phyloP scores from a whole-genome alignment of 2,113 vertebrate genomes.

The Corynorhinus townsendii region DNA sequence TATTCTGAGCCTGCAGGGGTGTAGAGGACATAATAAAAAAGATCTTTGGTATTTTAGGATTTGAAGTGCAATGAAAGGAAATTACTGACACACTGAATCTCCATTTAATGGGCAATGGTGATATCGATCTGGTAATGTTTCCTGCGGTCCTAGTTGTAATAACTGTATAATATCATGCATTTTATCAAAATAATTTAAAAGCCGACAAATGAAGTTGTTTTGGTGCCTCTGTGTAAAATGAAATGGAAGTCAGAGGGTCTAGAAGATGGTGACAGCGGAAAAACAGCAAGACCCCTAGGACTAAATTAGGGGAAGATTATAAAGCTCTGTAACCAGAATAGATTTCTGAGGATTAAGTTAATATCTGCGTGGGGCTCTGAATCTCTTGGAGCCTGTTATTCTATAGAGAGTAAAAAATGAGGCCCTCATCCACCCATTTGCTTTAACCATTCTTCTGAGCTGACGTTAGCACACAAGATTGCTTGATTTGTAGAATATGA shows the following conservation, averaged over 20 bases:
- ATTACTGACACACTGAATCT: constrained; percentile 70
- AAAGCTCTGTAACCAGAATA: neutral
- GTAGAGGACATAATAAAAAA: constrained; percentile 55
- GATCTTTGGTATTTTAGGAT: constrained; percentile 66
- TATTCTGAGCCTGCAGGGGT: constrained; percentile 43
- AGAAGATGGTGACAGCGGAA: constrained; percentile 31
- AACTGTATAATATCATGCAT: constrained; percentile 74
- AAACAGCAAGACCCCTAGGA: neutral
- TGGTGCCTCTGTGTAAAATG: constrained; percentile 57
- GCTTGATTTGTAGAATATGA: constrained; percentile 20
- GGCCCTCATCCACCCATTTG: neutral
- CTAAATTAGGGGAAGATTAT: neutral
- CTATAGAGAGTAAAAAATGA: neutral
- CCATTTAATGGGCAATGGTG: constrained; percentile 71
- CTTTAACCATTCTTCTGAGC: neutral
- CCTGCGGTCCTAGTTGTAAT: constrained; percentile 68
- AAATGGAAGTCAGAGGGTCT: constrained; percentile 56
- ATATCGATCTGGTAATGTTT: constrained; percentile 76
- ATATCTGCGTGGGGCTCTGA: neutral
- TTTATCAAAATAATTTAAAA: constrained; percentile 77
- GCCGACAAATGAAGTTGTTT: constrained; percentile 59
- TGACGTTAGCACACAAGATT: neutral
- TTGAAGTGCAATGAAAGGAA: constrained; percentile 73
- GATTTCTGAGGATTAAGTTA: neutral
- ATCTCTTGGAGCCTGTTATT: neutral